These are phyloP conservation scores for Drosophila pseudoobscura DNA, from an alignment of 1,140 invertebrate species.

Conservation along the genomic window DNA sequence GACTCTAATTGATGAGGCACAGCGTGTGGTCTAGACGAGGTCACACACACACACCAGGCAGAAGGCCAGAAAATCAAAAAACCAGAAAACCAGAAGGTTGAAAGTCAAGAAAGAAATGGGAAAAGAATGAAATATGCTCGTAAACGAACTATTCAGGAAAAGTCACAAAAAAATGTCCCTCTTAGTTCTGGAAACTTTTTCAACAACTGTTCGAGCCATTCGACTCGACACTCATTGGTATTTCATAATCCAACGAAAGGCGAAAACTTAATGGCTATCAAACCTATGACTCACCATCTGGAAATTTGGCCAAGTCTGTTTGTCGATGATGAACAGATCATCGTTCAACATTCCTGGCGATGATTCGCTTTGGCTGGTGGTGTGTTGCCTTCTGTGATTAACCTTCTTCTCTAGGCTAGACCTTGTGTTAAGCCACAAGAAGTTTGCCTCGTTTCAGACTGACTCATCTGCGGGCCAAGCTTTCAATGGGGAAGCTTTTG, in stretches of 20 bases:
- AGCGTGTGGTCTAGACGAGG: conserved; percentile 57
- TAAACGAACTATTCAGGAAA: not conserved
- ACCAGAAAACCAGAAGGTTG: conserved; percentile 19
- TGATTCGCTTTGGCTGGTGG: conserved; percentile 35
- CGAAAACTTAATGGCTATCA: conserved; percentile 11
- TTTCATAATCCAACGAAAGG: conserved; percentile 39
- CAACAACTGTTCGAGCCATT: conserved; percentile 27
- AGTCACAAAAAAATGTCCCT: not conserved
- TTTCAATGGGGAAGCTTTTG: not conserved
- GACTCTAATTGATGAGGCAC: conserved; percentile 63
- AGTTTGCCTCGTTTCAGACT: conserved; percentile 3
- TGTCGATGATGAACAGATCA: conserved; percentile 26
- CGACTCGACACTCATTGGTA: conserved; percentile 13
- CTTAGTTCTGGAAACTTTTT: conserved; percentile 4
- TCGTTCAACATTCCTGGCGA: conserved; percentile 39
- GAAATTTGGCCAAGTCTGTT: conserved; percentile 27
- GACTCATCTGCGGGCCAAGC: conserved; percentile 22
- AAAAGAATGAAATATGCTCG: conserved; percentile 8
- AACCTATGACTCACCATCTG: conserved; percentile 23
- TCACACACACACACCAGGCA: conserved; percentile 11
- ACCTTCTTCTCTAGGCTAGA: conserved; percentile 26
- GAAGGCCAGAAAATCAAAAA: conserved; percentile 19
- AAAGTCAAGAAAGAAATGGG: conserved; percentile 29
- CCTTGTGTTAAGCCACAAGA: conserved; percentile 15
- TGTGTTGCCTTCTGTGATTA: conserved; percentile 15